Evolutionary conservation across 2,797 vertebrate species (phyloP), one percentile per base, ranked within the genome.

Genomic region (Acrossocheilus wenchowensis): DNA sequence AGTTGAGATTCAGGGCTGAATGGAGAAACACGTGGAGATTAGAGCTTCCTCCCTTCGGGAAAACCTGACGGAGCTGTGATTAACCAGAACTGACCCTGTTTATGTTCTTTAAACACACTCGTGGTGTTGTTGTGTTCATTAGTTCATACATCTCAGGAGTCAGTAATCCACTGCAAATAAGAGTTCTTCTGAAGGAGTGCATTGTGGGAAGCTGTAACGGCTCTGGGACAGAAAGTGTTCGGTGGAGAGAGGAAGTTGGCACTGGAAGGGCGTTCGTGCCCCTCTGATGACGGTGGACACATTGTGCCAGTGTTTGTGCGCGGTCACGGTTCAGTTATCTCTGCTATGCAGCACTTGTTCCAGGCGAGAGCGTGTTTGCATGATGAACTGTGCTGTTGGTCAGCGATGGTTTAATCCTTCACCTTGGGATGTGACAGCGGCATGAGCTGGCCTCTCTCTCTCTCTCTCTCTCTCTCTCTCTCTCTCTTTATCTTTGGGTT

Each of bases 281-380:
- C 30, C 54, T 43, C 36, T 23, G 52, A 60, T 73, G 74, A 85
- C 12, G 34, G 62, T 41, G 15, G 34, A 30, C 48, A 84, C 81
- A 66, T 15, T 73, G 39, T 82, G 71, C 43, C 66, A 74, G 39
- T 74, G 41, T 72, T 34, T 85, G 81, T 72, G 73, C 68, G 57
- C 83, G 41, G 84, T 73, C 62, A n/a, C 74, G 64, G 68, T 14
- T 48, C n/a, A 39, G 68, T 83, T 89, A 87, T 87, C 88, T 87
- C 74, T 41, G 73, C 21, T 48, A 57, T 45, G 36, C 88, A 87
- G 88, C 69, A 30, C 57, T 82, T 83, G 69, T 77, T 86, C 72
- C 72, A 39, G 71, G 41, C 43, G 11, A 62, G 68, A 12, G 36
- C 57, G 64, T 57, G 79, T 74, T 85, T 87, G 82, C 82, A 85